These are phyloP conservation scores for Bos javanicus DNA, from an alignment of 2,113 vertebrate genomes.

Conservation along the genomic window DNA sequence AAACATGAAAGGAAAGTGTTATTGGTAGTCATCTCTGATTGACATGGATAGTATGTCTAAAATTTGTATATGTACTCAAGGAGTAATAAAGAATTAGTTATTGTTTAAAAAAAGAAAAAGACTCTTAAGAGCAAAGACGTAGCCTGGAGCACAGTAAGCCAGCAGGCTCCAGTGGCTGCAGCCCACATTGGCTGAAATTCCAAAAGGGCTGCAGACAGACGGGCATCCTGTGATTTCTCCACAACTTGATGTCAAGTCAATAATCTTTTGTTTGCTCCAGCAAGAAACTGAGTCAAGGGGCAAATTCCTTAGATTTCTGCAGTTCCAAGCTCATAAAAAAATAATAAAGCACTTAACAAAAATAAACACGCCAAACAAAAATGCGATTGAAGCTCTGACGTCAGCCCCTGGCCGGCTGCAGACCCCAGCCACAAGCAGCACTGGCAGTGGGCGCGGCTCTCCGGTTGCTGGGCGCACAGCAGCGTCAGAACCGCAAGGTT, in stretches of 20 bases:
- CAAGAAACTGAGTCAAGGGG: slow-evolving; percentile 63
- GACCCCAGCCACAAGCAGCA: neutral
- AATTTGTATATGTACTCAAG: neutral
- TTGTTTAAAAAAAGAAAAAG: neutral
- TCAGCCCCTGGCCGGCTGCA: slow-evolving; percentile 41
- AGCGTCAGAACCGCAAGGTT: slow-evolving; percentile 28
- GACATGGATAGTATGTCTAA: neutral
- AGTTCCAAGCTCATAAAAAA: slow-evolving; percentile 58
- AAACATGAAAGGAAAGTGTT: neutral
- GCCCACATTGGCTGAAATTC: neutral
- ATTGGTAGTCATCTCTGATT: neutral
- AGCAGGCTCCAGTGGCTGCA: neutral
- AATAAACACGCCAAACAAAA: slow-evolving; percentile 57
- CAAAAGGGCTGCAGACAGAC: neutral
- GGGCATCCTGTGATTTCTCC: neutral
- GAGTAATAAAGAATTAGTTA: neutral
- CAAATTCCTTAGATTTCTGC: slow-evolving; percentile 44
- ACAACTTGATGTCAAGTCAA: slow-evolving; percentile 49
- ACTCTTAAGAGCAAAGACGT: neutral
- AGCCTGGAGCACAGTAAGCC: rapidly evolving
- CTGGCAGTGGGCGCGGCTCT: neutral
- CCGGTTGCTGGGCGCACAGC: neutral
- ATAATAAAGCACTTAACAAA: neutral
- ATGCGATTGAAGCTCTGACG: neutral
- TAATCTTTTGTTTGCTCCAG: slow-evolving; percentile 54